These are phyloP conservation scores for Nemopilema nomurai DNA, from an alignment of 30 jellyfish, hydroid and myxozoan species.

Conservation along the genomic window DNA sequence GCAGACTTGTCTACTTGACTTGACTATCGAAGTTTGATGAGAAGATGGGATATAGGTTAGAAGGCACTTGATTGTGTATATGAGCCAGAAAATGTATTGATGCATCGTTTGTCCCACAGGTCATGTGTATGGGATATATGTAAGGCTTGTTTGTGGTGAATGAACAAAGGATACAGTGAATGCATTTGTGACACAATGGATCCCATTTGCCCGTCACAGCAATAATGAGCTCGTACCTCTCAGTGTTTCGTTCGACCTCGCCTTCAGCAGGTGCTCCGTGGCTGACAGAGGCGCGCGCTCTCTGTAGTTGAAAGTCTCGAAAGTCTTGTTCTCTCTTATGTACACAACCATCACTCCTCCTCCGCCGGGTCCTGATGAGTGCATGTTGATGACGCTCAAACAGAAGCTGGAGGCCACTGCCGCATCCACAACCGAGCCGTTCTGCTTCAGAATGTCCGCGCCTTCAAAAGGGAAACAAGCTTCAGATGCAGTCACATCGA, in stretches of 20 bases:
- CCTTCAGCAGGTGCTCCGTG: conserved; percentile 52
- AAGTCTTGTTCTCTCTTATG: conserved; percentile 74
- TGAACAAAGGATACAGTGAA: too few relatives aligned
- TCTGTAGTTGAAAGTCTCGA: conserved; percentile 81
- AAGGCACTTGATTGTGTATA: too few relatives aligned
- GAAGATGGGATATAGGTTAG: too few relatives aligned
- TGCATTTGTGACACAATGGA: too few relatives aligned
- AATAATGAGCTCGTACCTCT: conserved; percentile 40
- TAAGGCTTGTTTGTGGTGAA: too few relatives aligned
- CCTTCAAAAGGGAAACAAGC: conserved; percentile 31
- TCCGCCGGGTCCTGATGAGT: conserved; percentile 95
- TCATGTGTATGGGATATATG: too few relatives aligned
- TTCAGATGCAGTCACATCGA: not conserved
- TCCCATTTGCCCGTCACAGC: too few relatives aligned
- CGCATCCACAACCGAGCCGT: conserved; percentile 96
- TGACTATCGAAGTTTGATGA: too few relatives aligned
- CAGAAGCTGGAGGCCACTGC: conserved; percentile 92
- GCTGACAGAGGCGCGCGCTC: conserved; percentile 87
- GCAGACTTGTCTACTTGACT: too few relatives aligned
- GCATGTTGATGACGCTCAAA: conserved; percentile 88
- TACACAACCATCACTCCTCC: conserved; percentile 94
- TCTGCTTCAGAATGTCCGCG: conserved; percentile 65
- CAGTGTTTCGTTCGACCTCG: conserved; percentile 32
- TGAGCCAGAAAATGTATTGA: too few relatives aligned
- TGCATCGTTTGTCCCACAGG: too few relatives aligned